These are phyloP conservation scores for Hoplostethus atlanticus DNA, from an alignment of 2,797 vertebrate genomes.

Conservation along the genomic window DNA sequence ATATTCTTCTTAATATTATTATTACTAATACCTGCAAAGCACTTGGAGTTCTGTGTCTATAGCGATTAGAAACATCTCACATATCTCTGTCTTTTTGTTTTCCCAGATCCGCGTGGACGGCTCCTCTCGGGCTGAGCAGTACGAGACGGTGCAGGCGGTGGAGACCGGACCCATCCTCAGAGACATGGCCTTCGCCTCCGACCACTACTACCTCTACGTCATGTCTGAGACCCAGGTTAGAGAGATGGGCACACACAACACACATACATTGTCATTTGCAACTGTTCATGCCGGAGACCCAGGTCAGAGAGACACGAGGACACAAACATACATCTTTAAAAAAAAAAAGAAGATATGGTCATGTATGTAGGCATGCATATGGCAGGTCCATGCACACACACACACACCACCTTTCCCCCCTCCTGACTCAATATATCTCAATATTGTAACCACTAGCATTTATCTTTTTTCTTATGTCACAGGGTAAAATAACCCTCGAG, in stretches of 20 bases:
- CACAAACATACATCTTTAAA: no score
- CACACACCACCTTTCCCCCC: not conserved
- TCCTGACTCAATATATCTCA: constrained; percentile 40
- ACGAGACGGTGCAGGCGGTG: constrained; percentile 94
- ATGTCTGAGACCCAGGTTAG: constrained; percentile 97
- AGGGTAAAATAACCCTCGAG: constrained; percentile 51
- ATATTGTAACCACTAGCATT: constrained; percentile 49
- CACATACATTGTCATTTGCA: not conserved
- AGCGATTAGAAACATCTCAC: not conserved
- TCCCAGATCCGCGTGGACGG: constrained; percentile 94
- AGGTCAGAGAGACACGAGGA: no score
- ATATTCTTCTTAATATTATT: no score
- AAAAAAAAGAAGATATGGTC: no score
- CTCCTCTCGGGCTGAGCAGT: constrained; percentile 90
- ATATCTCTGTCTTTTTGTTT: constrained; percentile 33
- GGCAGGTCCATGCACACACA: constrained; percentile 2
- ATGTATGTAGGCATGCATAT: no score
- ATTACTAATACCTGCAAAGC: not conserved
- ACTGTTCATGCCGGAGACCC: no score
- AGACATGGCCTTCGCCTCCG: constrained; percentile 96
- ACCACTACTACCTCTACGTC: constrained; percentile 94
- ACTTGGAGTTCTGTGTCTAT: not conserved
- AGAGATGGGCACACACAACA: constrained; percentile 14
- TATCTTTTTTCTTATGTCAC: constrained; percentile 57
- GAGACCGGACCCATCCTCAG: constrained; percentile 91